Conservation (phyloP, 2,888 invertebrate genomes). For the Anticlea derivata region DNA sequence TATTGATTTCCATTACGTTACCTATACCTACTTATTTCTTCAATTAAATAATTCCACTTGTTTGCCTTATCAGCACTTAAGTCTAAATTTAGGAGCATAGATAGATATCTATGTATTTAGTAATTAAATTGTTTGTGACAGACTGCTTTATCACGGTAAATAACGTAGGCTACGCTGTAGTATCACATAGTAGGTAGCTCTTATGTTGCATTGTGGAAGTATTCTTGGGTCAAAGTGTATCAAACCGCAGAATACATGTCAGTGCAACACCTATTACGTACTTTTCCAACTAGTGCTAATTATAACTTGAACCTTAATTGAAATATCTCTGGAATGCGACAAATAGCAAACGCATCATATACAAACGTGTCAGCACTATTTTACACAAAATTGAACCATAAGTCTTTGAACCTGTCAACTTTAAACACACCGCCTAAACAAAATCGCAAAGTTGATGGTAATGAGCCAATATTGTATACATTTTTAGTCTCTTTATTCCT, state of each 20-base stretch:
- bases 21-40: not conserved
- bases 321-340: constrained; percentile 18
- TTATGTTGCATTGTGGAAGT: constrained; percentile 28
- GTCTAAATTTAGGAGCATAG: constrained; percentile 13
- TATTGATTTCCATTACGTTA: too few relatives aligned
- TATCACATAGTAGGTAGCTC: constrained; percentile 26
- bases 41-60: constrained; percentile 4
- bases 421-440: too few relatives aligned
- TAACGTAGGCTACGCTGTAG: constrained; percentile 25
- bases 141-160: constrained; percentile 40
- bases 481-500: too few relatives aligned
- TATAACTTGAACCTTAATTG: constrained; percentile 54
- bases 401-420: too few relatives aligned
- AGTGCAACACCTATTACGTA: constrained; percentile 54
- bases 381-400: too few relatives aligned
- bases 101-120: constrained; percentile 30
- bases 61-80: constrained; percentile 15
- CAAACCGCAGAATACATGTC: constrained; percentile 29
- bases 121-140: constrained; percentile 43
- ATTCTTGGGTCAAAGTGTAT: constrained; percentile 63
- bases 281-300: constrained; percentile 74
- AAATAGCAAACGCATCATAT: too few relatives aligned
- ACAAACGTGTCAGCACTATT: too few relatives aligned
- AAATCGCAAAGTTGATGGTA: too few relatives aligned
- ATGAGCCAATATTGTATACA: too few relatives aligned